Conservation (phyloP, 37 sponge, comb jelly and placozoan genomes). For the Halichondria panicea region DNA sequence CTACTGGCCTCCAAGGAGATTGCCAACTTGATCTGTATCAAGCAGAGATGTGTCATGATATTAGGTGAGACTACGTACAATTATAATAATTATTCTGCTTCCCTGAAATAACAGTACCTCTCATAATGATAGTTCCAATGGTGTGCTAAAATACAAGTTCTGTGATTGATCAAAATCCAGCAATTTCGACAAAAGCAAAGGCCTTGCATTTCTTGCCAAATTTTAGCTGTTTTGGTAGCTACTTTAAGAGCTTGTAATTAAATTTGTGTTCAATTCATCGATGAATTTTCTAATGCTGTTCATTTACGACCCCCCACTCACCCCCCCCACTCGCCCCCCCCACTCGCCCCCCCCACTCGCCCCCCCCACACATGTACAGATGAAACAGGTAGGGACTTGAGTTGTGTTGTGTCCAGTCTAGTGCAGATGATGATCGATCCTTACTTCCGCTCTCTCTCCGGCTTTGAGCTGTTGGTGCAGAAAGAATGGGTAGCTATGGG, state of each 20-base stretch:
- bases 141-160: too few species aligned
- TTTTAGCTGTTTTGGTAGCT: too few species aligned
- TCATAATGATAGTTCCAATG: too few species aligned
- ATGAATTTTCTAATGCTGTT: too few species aligned
- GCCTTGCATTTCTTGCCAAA: too few species aligned
- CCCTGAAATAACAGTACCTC: too few species aligned
- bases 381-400: constrained; percentile 74
- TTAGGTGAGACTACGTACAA: too few species aligned
- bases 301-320: not conserved
- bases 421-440: constrained; percentile 87
- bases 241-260: too few species aligned
- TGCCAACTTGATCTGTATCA: constrained; percentile 14
- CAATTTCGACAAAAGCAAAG: too few species aligned
- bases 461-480: constrained; percentile 90
- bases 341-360: constrained; percentile 1
- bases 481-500: constrained; percentile 97
- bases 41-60: constrained; percentile 30
- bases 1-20: constrained; percentile 22
- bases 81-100: too few species aligned
- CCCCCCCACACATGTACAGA: constrained; percentile 32
- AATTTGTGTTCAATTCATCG: too few species aligned
- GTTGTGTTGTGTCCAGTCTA: constrained; percentile 83
- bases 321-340: not conserved
- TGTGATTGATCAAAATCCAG: too few species aligned
- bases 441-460: constrained; percentile 79